A percentile compares a stretch with the other conserved stretches of the same genome.
Evolutionary conservation across 2,797 vertebrate genomes (phyloP).

Genomic region (Chelonia mydas): DNA sequence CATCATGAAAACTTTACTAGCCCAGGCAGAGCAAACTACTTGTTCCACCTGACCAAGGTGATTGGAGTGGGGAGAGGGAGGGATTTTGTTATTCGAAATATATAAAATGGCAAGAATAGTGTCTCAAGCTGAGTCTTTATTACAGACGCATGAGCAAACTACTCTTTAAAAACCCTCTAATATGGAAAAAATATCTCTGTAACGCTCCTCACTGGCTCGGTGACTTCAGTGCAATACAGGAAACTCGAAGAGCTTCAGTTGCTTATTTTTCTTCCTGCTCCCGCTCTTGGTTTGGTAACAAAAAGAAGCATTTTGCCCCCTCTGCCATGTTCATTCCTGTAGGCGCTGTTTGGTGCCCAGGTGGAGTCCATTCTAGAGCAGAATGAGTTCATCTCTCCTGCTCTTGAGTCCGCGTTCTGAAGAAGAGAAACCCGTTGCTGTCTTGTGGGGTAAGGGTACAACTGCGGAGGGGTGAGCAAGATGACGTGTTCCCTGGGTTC

Average conservation of each 20-base stretch:
- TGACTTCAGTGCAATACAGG: neutral
- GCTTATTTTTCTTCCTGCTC: rapidly evolving
- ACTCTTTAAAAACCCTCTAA: neutral
- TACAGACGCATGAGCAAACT: neutral
- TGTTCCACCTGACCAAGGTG: neutral
- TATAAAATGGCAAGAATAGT: neutral
- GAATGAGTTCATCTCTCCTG: neutral
- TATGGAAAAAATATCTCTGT: rapidly evolving
- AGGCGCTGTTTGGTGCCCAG: rapidly evolving
- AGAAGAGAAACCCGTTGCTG: slow-evolving; percentile 3
- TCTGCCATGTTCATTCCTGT: rapidly evolving
- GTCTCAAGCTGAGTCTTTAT: neutral
- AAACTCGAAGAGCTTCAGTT: rapidly evolving
- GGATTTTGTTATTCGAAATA: neutral
- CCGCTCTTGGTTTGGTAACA: neutral
- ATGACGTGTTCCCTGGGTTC: neutral
- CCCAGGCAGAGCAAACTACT: neutral
- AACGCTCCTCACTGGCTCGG: neutral
- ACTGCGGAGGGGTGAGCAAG: neutral
- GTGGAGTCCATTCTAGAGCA: neutral
- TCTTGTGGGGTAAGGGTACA: slow-evolving; percentile 71
- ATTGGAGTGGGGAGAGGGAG: rapidly evolving
- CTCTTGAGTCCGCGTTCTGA: neutral
- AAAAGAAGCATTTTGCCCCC: rapidly evolving
- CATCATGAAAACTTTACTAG: neutral